Conservation (phyloP, 2,888 invertebrate species). For the Amblyteles armatorius region DNA sequence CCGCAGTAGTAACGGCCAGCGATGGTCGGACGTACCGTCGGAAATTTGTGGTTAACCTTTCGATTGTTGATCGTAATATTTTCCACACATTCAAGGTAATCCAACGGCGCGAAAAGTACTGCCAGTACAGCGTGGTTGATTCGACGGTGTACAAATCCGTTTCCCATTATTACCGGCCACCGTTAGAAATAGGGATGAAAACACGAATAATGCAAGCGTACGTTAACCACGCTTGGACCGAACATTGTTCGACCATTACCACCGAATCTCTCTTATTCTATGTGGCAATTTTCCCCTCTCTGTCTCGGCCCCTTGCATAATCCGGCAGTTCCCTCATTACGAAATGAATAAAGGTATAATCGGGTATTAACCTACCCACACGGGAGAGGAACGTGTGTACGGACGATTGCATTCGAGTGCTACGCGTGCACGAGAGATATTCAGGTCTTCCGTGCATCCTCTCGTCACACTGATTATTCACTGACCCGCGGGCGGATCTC, state of each 20-base stretch:
- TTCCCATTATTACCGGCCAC: neutral
- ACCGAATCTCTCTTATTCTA: slow-evolving; percentile 35
- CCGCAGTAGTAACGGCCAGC: neutral
- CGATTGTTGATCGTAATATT: neutral
- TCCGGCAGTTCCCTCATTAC: slow-evolving; percentile 64
- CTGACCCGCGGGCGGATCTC: slow-evolving; percentile 63
- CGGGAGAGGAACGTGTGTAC: neutral
- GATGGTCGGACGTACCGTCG: neutral
- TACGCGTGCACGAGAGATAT: slow-evolving; percentile 24
- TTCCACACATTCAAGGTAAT: neutral
- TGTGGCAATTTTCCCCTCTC: slow-evolving; percentile 16
- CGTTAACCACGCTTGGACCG: slow-evolving; percentile 24
- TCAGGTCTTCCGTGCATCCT: slow-evolving; percentile 51
- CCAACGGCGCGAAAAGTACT: neutral
- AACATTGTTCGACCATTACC: slow-evolving; percentile 63
- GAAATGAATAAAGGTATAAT: slow-evolving; percentile 68
- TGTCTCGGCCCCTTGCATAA: slow-evolving; percentile 43
- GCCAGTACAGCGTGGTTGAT: neutral
- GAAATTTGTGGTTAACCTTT: neutral
- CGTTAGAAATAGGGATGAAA: slow-evolving; percentile 9
- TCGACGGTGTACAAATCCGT: neutral
- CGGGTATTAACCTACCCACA: slow-evolving; percentile 65
- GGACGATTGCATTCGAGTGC: slow-evolving; percentile 16
- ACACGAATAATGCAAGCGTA: slow-evolving; percentile 31
- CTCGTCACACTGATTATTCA: slow-evolving; percentile 67